Conservation (phyloP, 2,888 invertebrate genomes). For the Ganaspis brasiliensis region DNA sequence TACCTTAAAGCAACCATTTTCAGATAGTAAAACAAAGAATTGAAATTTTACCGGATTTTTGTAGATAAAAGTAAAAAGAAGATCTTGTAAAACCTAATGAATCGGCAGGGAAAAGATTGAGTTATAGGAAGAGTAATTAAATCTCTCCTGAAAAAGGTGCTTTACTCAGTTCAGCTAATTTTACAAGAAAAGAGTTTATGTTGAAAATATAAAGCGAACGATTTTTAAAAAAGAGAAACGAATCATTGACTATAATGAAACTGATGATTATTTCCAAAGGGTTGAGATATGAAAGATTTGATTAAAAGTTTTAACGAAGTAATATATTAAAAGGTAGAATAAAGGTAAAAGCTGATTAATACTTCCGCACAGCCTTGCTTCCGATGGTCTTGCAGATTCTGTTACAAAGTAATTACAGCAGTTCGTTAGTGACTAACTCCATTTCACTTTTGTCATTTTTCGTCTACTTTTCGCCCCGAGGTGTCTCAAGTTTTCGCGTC, state of each 20-base stretch:
- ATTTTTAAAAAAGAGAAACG: no score
- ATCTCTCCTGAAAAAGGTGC: no score
- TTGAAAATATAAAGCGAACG: no score
- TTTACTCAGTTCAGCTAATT: no score
- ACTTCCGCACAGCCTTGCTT: slow-evolving; percentile 31
- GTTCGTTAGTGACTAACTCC: slow-evolving; percentile 36
- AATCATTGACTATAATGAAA: not conserved
- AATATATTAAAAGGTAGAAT: slow-evolving; percentile 36
- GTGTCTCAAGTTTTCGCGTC: not conserved
- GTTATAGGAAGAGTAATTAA: no score
- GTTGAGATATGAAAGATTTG: slow-evolving; percentile 5
- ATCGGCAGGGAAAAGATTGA: no score
- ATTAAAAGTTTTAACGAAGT: slow-evolving; percentile 42
- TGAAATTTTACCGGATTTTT: no score
- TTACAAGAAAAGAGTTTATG: no score
- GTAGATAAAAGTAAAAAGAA: no score
- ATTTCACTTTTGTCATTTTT: slow-evolving; percentile 33
- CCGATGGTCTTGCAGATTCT: slow-evolving; percentile 32
- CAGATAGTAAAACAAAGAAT: no score
- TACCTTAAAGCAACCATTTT: no score
- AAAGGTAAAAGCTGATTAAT: slow-evolving; percentile 38
- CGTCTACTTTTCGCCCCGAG: slow-evolving; percentile 26
- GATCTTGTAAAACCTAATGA: no score
- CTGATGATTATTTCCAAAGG: slow-evolving; percentile 4
- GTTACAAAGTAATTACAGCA: slow-evolving; percentile 43